phyloP scores from a whole-genome alignment of 2,797 vertebrate species.

The Mormyrus hasselquistii region DNA sequence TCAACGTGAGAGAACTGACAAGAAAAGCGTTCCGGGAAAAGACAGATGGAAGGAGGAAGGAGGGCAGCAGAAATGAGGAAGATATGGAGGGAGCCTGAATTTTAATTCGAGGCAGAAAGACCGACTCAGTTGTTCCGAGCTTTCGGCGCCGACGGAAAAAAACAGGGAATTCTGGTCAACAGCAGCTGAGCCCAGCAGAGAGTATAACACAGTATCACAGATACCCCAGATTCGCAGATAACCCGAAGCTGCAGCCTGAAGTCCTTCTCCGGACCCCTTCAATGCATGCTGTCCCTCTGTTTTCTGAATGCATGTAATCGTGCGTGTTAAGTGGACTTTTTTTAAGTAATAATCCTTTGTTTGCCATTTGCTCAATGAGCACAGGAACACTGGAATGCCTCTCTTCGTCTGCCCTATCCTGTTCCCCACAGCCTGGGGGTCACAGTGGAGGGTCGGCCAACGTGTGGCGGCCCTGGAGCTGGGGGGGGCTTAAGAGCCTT shows the following conservation, averaged over 20 bases:
- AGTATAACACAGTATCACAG: neutral
- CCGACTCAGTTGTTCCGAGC: slow-evolving; percentile 68
- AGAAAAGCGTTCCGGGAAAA: neutral
- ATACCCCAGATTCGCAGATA: neutral
- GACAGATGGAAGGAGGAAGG: neutral
- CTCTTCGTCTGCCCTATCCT: neutral
- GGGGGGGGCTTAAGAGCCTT: neutral
- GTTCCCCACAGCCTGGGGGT: neutral
- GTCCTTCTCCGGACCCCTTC: neutral
- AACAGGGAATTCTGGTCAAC: slow-evolving; percentile 50
- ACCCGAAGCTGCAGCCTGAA: too few relatives aligned
- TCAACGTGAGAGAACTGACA: neutral
- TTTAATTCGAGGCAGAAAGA: slow-evolving; percentile 45
- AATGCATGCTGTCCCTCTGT: neutral
- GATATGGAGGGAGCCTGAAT: slow-evolving; percentile 14
- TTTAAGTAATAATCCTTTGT: neutral
- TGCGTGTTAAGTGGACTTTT: neutral
- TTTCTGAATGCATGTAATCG: neutral
- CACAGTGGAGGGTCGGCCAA: neutral
- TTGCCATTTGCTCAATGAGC: neutral
- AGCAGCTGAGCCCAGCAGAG: slow-evolving; percentile 20
- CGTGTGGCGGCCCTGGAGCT: neutral
- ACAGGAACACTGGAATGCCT: neutral
- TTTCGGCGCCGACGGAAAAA: slow-evolving; percentile 65
- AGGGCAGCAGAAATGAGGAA: neutral